These are phyloP conservation scores for Labroides dimidiatus DNA, from an alignment of 2,797 vertebrate species.

Conservation along the genomic window DNA sequence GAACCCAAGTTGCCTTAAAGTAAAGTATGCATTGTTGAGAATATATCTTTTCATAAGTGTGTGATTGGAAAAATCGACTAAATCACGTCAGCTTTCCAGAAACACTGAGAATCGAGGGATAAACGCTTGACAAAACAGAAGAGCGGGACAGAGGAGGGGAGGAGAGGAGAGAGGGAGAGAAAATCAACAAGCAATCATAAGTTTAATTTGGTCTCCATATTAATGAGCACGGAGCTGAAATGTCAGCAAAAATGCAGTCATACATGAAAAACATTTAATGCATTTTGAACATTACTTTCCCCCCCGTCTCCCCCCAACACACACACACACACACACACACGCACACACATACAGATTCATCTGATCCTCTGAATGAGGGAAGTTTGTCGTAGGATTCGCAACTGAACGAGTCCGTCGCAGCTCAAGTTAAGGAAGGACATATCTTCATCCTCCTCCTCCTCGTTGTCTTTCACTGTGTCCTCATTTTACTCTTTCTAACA, in stretches of 20 bases:
- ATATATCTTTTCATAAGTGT: neutral
- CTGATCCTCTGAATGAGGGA: conserved; percentile 77
- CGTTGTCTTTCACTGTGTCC: neutral
- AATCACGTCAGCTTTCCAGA: conserved; percentile 23
- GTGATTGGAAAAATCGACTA: neutral
- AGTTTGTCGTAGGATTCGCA: conserved; percentile 25
- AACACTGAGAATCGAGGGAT: conserved; percentile 22
- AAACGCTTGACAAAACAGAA: conserved; percentile 58
- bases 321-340: too few species aligned
- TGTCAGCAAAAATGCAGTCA: conserved; percentile 87
- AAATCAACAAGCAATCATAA: conserved; percentile 86
- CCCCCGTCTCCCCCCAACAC: conserved; percentile 1
- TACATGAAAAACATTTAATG: conserved; percentile 87
- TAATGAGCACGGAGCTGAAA: conserved; percentile 85
- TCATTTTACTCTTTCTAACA: neutral
- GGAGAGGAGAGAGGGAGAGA: conserved; percentile 31
- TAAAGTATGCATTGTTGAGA: too few species aligned
- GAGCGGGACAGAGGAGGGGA: conserved; percentile 19
- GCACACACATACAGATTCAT: conserved; percentile 76
- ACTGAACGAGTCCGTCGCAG: conserved; percentile 43
- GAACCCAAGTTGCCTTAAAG: too few species aligned
- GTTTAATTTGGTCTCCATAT: conserved; percentile 86
- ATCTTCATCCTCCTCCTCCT: conserved; percentile 10
- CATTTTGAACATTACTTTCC: conserved; percentile 72
- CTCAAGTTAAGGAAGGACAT: conserved; percentile 37